Base-by-base conservation (phyloP, 2,888 invertebrate species). In the Drosophila neotestacea region DNA sequence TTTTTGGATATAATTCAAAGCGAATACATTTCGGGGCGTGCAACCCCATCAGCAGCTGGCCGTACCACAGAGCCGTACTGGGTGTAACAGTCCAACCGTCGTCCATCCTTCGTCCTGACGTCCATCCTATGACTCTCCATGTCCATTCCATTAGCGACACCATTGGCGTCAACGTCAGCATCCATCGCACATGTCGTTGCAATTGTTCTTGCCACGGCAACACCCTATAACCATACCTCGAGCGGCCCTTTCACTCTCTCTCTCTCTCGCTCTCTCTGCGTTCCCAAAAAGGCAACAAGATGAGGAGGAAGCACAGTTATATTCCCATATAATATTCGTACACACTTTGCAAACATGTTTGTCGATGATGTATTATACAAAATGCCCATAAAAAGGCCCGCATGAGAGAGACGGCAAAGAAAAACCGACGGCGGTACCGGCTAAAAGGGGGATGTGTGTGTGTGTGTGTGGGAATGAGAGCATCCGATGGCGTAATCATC, bases 301-400 rank as follows among this genome's bases (percentile, higher is more conserved):
- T 28, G 61, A 77, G 44, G 47, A 36, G 52, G 61, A 27, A 38
- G 59, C 59, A 79, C 81, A 77, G 87, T 90, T 90, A 90, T 90
- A 88, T 90, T 89, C 90, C 84, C 87, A 90, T 90, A 90, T 89
- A 90, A 91, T 88, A 91, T 90, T 87, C 87, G 85, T 85, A 88
- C 89, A 88, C 89, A 86, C 87, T 89, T 88, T 85, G 89, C 90
- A 91, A 90, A 91, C 88, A 91, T 90, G 90, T 91, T 91, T 90
- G 91, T 89, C 90, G 90, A 91, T 90, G 90, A 90, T 90, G 90
- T 91, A 90, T 90, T 90, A 89, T 91, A 91, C 85, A 88, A 89
- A 90, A 90, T 88, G 83, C 78, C 88, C 88, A 88, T 89, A 89
- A 89, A 90, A 88, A 86, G 85, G 89, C 90, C 89, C 89, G 90